phyloP scores from a whole-genome alignment of 2,888 invertebrate genomes.

The Stegophylla sp. region DNA sequence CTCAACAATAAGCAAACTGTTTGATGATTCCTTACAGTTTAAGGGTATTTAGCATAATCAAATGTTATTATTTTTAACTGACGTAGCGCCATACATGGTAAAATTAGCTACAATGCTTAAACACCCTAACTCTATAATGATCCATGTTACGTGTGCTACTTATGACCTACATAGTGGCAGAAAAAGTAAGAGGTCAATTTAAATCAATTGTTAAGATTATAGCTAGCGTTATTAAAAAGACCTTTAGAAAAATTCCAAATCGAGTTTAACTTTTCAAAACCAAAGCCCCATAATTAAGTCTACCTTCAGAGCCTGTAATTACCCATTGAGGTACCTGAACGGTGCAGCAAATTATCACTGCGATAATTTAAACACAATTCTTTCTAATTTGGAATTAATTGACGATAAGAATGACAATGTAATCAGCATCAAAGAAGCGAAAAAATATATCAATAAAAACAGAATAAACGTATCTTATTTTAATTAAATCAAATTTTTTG shows the following conservation, averaged over 20 bases:
- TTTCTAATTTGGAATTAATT: slow-evolving; percentile 15
- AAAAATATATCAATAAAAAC: slow-evolving; percentile 21
- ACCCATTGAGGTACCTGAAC: background rate
- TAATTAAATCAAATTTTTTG: background rate
- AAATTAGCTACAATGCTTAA: too few relatives aligned
- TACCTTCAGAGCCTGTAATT: slow-evolving; percentile 5
- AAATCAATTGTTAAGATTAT: slow-evolving; percentile 22
- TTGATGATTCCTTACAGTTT: background rate
- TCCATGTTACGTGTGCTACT: background rate
- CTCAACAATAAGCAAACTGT: background rate
- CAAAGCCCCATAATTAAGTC: slow-evolving; percentile 6
- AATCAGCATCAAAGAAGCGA: slow-evolving; percentile 21
- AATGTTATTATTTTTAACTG: background rate
- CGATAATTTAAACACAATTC: slow-evolving; percentile 7
- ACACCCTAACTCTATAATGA: too few relatives aligned
- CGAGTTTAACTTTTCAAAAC: background rate
- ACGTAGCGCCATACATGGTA: too few relatives aligned
- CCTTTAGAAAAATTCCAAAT: slow-evolving; percentile 5
- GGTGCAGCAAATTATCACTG: background rate
- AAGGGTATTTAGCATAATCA: background rate
- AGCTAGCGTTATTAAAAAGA: slow-evolving; percentile 12
- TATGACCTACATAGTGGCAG: background rate
- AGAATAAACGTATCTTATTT: slow-evolving; percentile 14
- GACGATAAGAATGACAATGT: slow-evolving; percentile 11
- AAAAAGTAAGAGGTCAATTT: slow-evolving; percentile 6